phyloP scores from a whole-genome alignment of 2,888 invertebrate genomes.

The Meloe dianella region DNA sequence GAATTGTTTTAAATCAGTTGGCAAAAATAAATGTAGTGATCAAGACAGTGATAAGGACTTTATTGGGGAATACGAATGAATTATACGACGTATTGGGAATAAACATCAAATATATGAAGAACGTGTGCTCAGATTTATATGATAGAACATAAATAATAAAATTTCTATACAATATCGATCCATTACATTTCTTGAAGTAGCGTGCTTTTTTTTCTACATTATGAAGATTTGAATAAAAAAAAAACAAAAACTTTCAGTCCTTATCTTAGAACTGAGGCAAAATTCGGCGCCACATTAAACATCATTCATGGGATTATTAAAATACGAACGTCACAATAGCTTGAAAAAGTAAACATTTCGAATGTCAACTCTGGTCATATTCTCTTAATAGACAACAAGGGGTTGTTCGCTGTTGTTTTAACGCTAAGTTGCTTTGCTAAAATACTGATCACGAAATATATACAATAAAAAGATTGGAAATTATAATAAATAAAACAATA shows the following conservation, averaged over 20 bases:
- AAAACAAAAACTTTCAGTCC: background rate
- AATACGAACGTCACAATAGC: background rate
- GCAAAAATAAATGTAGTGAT: background rate
- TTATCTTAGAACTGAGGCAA: background rate
- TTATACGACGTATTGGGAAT: background rate
- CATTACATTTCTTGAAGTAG: background rate
- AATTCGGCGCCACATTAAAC: background rate
- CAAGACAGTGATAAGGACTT: background rate
- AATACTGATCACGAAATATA: too few species aligned
- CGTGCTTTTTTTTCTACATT: background rate
- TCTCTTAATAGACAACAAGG: background rate
- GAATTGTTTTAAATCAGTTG: background rate
- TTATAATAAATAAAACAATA: background rate
- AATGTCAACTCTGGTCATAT: background rate
- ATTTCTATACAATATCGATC: background rate
- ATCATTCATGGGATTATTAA: conserved; percentile 4
- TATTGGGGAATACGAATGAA: background rate
- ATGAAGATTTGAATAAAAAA: background rate
- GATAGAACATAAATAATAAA: background rate
- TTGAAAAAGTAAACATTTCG: background rate
- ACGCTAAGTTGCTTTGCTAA: background rate
- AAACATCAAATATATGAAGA: background rate
- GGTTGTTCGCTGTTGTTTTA: background rate
- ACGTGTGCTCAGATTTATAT: background rate
- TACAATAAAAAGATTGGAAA: background rate